Evolutionary conservation across 2,797 vertebrate genomes (phyloP).

Genomic region (Hylomyscus alleni): DNA sequence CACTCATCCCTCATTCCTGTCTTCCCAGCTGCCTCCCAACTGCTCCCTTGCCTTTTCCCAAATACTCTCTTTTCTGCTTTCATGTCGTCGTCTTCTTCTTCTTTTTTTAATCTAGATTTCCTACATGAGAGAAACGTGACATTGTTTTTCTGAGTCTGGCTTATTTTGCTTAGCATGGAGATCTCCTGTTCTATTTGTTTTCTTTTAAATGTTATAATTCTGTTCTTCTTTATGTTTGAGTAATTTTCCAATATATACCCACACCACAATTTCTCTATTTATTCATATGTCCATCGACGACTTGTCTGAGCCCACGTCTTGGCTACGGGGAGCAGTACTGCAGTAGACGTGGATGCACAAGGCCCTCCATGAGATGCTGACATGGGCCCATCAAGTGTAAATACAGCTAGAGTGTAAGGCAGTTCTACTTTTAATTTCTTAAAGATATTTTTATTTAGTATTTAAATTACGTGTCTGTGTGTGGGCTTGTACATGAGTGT

Average conservation of each 20-base stretch:
- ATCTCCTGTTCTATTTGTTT: not conserved
- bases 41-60: not conserved
- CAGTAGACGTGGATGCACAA: not conserved
- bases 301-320: not conserved
- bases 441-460: not conserved
- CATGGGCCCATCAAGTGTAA: not conserved
- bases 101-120: not conserved
- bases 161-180: not conserved
- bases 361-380: not conserved
- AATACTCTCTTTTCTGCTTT: not conserved
- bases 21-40: not conserved
- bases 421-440: not conserved
- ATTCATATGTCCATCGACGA: too few species aligned
- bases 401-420: not conserved
- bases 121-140: not conserved
- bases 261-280: not conserved
- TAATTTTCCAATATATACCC: not conserved
- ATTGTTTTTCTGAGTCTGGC: not conserved
- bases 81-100: not conserved
- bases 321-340: not conserved
- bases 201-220: not conserved
- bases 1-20: too few species aligned
- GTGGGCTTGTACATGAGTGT: fast-evolving
- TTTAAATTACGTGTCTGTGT: not conserved
- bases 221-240: not conserved